Base-by-base conservation (phyloP, 1,140 invertebrate species). In the Triops cancriformis region DNA sequence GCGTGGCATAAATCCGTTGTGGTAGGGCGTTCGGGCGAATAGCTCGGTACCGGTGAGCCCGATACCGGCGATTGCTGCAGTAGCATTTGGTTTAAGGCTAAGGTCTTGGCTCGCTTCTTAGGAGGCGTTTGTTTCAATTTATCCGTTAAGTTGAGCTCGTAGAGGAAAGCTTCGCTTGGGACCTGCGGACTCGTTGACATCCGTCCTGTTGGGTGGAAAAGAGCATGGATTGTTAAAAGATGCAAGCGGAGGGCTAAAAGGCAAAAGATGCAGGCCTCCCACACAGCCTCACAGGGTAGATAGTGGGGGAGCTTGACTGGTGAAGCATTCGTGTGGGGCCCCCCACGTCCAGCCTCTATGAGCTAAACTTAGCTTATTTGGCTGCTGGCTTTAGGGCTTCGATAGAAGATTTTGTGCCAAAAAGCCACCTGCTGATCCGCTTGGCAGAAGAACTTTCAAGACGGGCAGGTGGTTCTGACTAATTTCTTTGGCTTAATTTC, bases 11-110 rank as follows among this genome's bases (percentile, higher is more conserved):
- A 37, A 42, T 27, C 77, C 23, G 76, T 41, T 7, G 72, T 64
- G 9, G 42, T 78, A 23, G 77, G 77, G 4, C 77, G 77, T 12
- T 41, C 73, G 9, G 77, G 77, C 27, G 77, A 78, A 11, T 73
- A 28, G 23, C 28, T 72, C 31, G 37, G 31, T 18, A 73, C 77
- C 14, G 27, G 23, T 5, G 77, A 42, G 26, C 28, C 77, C 51
- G 42, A 73, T 4, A 43, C 77, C 1, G 77, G 77, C 42, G 77
- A 78, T n/a, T 43, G 76, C 18, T 51, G 76, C 6, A 76, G 64
- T 41, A 64, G 51, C 51, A 64, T 64, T 64, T 64, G 51, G 23
- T 64, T 64, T 14, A 64, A 64, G 10, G 51, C 51, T 64, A 64
- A 64, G 6, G 51, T 64, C 14, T 64, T 64, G 1, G 51, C 51